Percentiles rank a stretch among this genome's conserved stretches.
Evolutionary conservation across 2,888 invertebrate genomes (phyloP).

Genomic region (Nasonia oneida): DNA sequence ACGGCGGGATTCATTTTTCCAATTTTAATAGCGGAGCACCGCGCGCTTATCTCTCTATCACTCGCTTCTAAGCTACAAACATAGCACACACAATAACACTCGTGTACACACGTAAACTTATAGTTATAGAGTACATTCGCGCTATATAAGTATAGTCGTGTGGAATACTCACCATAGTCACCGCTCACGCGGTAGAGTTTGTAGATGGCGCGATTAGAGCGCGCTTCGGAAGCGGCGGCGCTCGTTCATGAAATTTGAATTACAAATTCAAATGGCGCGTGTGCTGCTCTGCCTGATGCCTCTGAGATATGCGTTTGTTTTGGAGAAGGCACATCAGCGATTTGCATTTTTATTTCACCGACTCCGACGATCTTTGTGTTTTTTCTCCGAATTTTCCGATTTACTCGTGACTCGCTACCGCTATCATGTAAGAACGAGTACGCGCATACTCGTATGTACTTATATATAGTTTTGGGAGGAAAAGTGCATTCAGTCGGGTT

Average conservation of each 20-base stretch:
- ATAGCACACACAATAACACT: no score
- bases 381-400: neutral
- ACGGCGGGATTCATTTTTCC: neutral
- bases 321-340: neutral
- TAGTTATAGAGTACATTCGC: neutral
- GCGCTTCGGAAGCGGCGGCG: conserved; percentile 8
- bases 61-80: neutral
- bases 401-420: neutral
- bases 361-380: neutral
- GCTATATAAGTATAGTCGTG: neutral
- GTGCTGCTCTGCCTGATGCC: neutral
- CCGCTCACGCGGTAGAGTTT: conserved; percentile 26
- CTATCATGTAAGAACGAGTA: neutral
- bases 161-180: neutral
- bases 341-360: conserved; percentile 33
- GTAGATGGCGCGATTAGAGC: conserved; percentile 50
- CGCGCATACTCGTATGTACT: no score
- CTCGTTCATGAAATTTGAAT: conserved; percentile 52
- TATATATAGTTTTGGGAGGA: neutral
- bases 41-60: neutral
- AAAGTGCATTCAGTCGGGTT: neutral
- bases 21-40: conserved; percentile 22
- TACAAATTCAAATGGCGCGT: conserved; percentile 40
- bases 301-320: neutral
- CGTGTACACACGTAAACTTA: no score